phyloP scores from a whole-genome alignment of 2,888 invertebrate species.

The Leptinotarsa haldemani region DNA sequence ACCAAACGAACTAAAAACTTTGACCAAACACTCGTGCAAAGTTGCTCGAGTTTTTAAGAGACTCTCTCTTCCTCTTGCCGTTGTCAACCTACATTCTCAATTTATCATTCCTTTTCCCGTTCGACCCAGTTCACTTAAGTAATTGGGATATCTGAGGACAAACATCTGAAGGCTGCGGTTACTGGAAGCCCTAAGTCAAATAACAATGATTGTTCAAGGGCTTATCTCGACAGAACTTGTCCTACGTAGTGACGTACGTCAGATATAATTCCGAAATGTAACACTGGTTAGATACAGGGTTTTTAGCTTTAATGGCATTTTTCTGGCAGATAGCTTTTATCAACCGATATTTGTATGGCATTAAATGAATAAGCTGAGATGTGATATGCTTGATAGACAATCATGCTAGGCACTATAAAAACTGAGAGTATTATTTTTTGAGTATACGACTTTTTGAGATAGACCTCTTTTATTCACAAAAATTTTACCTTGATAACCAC shows the following conservation, averaged over 20 bases:
- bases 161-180: slow-evolving; percentile 30
- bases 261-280: slow-evolving; percentile 33
- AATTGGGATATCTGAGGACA: slow-evolving; percentile 31
- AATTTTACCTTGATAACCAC: too few species aligned
- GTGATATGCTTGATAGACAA: too few species aligned
- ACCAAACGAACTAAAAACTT: background rate
- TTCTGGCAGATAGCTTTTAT: background rate
- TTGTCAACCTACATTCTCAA: slow-evolving; percentile 12
- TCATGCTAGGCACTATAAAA: too few species aligned
- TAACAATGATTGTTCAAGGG: slow-evolving; percentile 46
- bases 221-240: slow-evolving; percentile 46
- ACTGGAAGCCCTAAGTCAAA: slow-evolving; percentile 46
- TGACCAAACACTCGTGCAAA: background rate
- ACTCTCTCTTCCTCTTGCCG: background rate
- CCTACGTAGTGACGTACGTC: slow-evolving; percentile 47
- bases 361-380: too few species aligned
- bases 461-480: too few species aligned
- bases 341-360: too few species aligned
- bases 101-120: slow-evolving; percentile 3
- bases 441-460: too few species aligned
- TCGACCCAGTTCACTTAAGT: slow-evolving; percentile 20
- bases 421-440: too few species aligned
- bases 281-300: slow-evolving; percentile 21
- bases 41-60: background rate
- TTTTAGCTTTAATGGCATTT: background rate